Evolutionary conservation across 2,113 vertebrate genomes (phyloP), one percentile per base, ranked within the genome.

Genomic region (Pygathrix nemaeus): DNA sequence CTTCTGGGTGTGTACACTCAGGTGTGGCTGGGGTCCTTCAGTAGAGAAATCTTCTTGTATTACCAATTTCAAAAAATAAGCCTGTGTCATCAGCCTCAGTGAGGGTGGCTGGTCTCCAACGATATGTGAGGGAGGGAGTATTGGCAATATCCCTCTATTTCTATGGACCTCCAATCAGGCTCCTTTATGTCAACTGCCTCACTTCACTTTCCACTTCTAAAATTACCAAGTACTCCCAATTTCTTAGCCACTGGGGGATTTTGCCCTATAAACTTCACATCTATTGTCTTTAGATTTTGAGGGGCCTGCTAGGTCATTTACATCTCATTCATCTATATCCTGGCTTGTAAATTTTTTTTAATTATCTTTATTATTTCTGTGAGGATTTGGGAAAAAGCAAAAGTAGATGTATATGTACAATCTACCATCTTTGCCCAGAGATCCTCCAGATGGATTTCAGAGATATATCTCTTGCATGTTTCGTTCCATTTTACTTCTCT

Each of bases 381-480:
- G 21, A 21, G 23, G 30, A 27, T 55, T 43, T 79, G 14, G 32
- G 14, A n/a, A 32, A 14, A 35, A 27, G 45, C 20, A 52, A 66
- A 68, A 55, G 27, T 70, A 70, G 21, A 70, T n/a, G 3, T n/a
- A n/a, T 20, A 10, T 21, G 14, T 70, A 20, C 10, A 27, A 45
- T 23, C 50, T 21, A 68, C 30, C 38, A 57, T 27, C 38, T 45
- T 92, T 35, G 45, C 43, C 66, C 61, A 52, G 48, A 87, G 78
- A n/a, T 45, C 57, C 25, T 91, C 17, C 18, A 18, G 52, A 20
- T 50, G 23, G 23, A 83, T n/a, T 45, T 70, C 40, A 68, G 45
- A 45, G 32, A 9, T 12, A 32, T 1, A 14, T 5, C 9, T 30
- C 17, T 8, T 32, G 12, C 2, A 2, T 0, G 8, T 23, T n/a